Conservation (phyloP, 2,113 vertebrate genomes). For the Percopsis transmontana region DNA sequence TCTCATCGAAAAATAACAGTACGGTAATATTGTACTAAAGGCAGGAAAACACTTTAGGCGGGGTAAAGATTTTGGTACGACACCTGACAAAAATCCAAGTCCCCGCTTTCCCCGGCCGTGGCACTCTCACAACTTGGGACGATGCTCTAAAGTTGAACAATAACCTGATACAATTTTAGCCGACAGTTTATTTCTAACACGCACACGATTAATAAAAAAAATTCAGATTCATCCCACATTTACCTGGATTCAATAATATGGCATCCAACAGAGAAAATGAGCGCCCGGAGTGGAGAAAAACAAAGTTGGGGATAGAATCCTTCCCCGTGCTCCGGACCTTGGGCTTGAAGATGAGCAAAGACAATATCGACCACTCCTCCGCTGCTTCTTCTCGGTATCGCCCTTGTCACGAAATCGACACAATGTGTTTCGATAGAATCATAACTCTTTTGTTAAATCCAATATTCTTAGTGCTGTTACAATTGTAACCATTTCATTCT, state of each 20-base stretch:
- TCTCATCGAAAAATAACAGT: too few relatives aligned
- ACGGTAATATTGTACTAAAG: too few relatives aligned
- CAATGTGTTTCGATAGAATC: conserved; percentile 34
- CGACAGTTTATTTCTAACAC: conserved; percentile 6
- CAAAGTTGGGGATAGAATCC: conserved; percentile 80
- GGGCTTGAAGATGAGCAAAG: conserved; percentile 56
- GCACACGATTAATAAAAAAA: neutral
- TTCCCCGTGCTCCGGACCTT: conserved; percentile 69
- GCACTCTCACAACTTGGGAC: conserved; percentile 58
- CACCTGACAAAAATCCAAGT: conserved; percentile 53
- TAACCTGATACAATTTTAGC: conserved; percentile 28
- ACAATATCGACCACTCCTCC: conserved; percentile 49
- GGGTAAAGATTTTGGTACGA: too few relatives aligned
- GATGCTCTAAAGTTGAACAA: conserved; percentile 67
- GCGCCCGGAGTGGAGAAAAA: conserved; percentile 65
- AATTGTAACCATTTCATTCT: conserved; percentile 78
- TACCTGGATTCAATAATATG: conserved; percentile 66
- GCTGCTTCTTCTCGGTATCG: conserved; percentile 24
- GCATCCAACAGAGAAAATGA: conserved; percentile 73
- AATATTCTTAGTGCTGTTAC: conserved; percentile 55
- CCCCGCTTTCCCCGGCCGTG: conserved; percentile 57
- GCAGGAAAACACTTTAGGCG: too few relatives aligned
- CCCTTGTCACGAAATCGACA: conserved; percentile 56
- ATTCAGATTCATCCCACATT: conserved; percentile 35
- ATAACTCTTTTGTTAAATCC: conserved; percentile 53